phyloP scores from a whole-genome alignment of 2,888 invertebrate species.

The Osedax frankpressi region DNA sequence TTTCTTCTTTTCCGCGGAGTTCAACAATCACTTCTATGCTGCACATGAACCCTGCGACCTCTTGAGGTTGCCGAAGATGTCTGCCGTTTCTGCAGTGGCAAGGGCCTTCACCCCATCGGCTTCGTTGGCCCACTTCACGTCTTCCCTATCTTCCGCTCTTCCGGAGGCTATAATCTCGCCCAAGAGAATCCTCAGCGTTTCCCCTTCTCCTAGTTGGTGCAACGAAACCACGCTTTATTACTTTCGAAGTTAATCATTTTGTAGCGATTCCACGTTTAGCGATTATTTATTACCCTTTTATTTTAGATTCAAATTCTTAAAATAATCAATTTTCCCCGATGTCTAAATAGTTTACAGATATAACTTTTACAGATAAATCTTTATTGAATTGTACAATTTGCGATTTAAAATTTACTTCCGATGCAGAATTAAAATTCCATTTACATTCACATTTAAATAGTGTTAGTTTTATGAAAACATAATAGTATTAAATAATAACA shows the following conservation, averaged over 20 bases:
- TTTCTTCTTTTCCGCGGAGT: not conserved
- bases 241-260: no score
- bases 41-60: not conserved
- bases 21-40: not conserved
- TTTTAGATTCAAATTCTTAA: no score
- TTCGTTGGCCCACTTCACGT: not conserved
- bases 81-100: no score
- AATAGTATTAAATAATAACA: no score
- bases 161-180: not conserved
- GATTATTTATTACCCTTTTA: no score
- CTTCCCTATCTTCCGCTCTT: not conserved
- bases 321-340: no score
- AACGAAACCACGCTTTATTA: no score
- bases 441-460: not conserved
- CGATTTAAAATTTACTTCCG: not conserved
- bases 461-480: no score
- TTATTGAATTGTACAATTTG: not conserved
- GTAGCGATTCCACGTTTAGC: no score
- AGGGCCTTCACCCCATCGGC: not conserved
- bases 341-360: no score
- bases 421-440: not conserved
- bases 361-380: not conserved
- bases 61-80: not conserved
- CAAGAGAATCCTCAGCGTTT: not conserved
- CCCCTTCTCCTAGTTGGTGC: not conserved